Evolutionary conservation across 23 tunicate genomes (phyloP).

Genomic region (Ciona savignyi): DNA sequence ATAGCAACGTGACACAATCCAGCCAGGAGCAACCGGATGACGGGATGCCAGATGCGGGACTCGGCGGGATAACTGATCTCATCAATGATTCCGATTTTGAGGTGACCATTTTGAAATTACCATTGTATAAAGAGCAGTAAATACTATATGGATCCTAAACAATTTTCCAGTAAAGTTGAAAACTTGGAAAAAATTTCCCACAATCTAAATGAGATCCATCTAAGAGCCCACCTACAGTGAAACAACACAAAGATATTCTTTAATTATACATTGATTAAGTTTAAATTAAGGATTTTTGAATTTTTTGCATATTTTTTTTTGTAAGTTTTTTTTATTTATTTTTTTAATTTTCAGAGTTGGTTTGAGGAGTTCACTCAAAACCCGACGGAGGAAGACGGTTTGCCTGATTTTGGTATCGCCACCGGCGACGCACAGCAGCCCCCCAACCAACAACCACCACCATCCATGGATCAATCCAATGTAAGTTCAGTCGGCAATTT

Average conservation of each 20-base stretch:
- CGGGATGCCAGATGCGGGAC: neutral
- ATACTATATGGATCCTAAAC: too few species aligned
- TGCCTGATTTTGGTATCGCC: slow-evolving; percentile 3
- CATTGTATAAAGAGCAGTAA: too few species aligned
- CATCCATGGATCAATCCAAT: neutral
- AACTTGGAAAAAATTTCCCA: too few species aligned
- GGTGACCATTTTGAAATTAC: too few species aligned
- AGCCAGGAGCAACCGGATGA: slow-evolving; percentile 2
- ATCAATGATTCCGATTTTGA: slow-evolving; percentile 7
- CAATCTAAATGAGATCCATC: too few species aligned
- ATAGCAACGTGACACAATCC: neutral
- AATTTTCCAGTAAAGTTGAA: too few species aligned
- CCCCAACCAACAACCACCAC: slow-evolving; percentile 1
- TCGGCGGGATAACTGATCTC: neutral
- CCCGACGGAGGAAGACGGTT: slow-evolving; percentile 4
- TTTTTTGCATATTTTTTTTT: too few species aligned
- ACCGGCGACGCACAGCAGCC: neutral
- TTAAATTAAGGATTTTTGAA: too few species aligned
- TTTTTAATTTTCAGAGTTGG: slow-evolving; percentile 5
- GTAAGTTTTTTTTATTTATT: too few species aligned
- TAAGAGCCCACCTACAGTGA: too few species aligned
- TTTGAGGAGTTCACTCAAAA: slow-evolving; percentile 6
- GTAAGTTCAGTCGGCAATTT: neutral
- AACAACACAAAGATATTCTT: too few species aligned
- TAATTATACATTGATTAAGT: too few species aligned